Percentiles rank a stretch among this genome's conserved stretches.
Evolutionary conservation across 1,140 invertebrate genomes (phyloP).

Genomic region (Heliconius congener): DNA sequence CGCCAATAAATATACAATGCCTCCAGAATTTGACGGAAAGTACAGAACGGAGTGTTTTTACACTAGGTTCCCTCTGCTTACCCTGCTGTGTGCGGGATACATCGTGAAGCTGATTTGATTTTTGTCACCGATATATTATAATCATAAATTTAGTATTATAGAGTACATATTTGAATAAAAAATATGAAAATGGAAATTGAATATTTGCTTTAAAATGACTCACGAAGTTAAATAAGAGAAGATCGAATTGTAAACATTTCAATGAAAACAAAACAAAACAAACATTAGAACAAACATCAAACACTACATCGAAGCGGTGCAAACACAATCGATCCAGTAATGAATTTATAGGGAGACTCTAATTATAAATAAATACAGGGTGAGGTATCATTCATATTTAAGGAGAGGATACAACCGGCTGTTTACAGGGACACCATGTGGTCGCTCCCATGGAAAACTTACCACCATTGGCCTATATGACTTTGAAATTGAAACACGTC

Average conservation of each 20-base stretch:
- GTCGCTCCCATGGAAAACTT: constrained; percentile 45
- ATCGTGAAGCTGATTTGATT: too few species aligned
- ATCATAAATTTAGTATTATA: too few species aligned
- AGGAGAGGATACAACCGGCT: constrained; percentile 50
- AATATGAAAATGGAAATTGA: not conserved
- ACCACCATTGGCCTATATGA: constrained; percentile 47
- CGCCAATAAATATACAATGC: too few species aligned
- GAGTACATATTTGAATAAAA: too few species aligned
- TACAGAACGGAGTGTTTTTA: too few species aligned
- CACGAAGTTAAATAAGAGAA: constrained; percentile 23
- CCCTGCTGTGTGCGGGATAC: too few species aligned
- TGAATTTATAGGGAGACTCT: constrained; percentile 37
- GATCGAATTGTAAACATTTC: constrained; percentile 27
- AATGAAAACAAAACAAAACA: constrained; percentile 30
- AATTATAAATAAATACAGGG: constrained; percentile 39
- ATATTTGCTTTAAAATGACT: constrained; percentile 4
- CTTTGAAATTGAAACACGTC: constrained; percentile 68
- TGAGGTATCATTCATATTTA: constrained; percentile 57
- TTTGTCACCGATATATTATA: too few species aligned
- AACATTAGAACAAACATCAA: constrained; percentile 34
- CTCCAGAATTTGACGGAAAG: too few species aligned
- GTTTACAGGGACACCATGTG: constrained; percentile 47
- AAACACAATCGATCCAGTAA: constrained; percentile 42
- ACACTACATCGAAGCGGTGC: constrained; percentile 26
- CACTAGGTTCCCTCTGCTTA: too few species aligned